Conservation (phyloP, 2,888 invertebrate species). For the Polyommatus iphigenia region DNA sequence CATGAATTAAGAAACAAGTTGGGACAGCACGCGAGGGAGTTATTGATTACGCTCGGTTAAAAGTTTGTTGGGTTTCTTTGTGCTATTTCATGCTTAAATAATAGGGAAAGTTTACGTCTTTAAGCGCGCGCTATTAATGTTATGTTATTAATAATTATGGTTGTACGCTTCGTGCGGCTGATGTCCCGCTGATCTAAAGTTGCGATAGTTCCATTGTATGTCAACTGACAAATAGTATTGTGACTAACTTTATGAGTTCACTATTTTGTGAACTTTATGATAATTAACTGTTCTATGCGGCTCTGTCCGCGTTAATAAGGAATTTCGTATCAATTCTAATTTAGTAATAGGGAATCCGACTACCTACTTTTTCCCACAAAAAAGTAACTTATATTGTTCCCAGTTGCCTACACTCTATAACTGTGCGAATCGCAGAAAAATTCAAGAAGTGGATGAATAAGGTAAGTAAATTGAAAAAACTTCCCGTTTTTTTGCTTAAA, state of each 20-base stretch:
- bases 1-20: conserved; percentile 41
- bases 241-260: not conserved
- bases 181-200: not conserved
- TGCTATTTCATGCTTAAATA: conserved; percentile 36
- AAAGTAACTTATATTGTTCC: too few species aligned
- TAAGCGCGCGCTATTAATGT: conserved; percentile 22
- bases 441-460: too few species aligned
- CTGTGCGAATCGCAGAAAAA: too few species aligned
- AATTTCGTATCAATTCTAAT: too few species aligned
- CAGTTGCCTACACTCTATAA: too few species aligned
- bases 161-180: not conserved
- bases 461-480: too few species aligned
- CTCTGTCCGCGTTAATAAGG: too few species aligned
- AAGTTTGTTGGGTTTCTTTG: conserved; percentile 34
- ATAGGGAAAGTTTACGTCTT: conserved; percentile 29
- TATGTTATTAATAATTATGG: not conserved
- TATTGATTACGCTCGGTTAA: conserved; percentile 39
- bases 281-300: too few species aligned
- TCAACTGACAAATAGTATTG: not conserved
- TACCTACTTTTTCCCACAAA: too few species aligned
- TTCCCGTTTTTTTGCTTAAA: too few species aligned
- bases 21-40: conserved; percentile 39
- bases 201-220: not conserved
- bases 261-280: not conserved
- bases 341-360: too few species aligned